Conservation (phyloP, 2,888 invertebrate genomes). For the Ptychoptera contaminata region DNA sequence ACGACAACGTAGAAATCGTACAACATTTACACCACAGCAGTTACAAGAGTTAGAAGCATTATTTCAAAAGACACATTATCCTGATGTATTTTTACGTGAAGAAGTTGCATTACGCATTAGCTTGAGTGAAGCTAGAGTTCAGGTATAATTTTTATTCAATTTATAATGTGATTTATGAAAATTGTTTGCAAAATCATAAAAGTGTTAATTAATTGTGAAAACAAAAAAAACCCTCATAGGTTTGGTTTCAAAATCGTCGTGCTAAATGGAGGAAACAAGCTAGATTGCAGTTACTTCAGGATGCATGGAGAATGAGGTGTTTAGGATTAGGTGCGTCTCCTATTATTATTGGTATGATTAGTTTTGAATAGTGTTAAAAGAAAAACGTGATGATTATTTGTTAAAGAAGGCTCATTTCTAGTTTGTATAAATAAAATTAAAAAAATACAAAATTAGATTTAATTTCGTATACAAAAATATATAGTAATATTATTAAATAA, state of each 20-base stretch:
- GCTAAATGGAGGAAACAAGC: conserved; percentile 89
- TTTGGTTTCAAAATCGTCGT: conserved; percentile 83
- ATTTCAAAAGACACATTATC: conserved; percentile 90
- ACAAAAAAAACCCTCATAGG: conserved; percentile 34
- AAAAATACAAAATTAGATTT: no score
- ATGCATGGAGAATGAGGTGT: conserved; percentile 83
- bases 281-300: conserved; percentile 67
- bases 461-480: no score
- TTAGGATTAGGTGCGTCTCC: conserved; percentile 52
- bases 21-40: conserved; percentile 89
- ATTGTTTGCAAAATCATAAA: background rate
- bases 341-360: conserved; percentile 34
- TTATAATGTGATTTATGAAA: background rate
- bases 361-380: background rate
- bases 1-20: conserved; percentile 75
- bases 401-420: no score
- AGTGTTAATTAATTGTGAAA: background rate
- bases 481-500: no score
- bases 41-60: conserved; percentile 79
- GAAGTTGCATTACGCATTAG: conserved; percentile 83
- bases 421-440: no score
- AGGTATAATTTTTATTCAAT: conserved; percentile 27
- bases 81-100: conserved; percentile 68
- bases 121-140: conserved; percentile 83
- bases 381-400: no score